These are phyloP conservation scores for Helicoverpa armigera DNA, from an alignment of 1,140 invertebrate genomes.

Conservation along the genomic window DNA sequence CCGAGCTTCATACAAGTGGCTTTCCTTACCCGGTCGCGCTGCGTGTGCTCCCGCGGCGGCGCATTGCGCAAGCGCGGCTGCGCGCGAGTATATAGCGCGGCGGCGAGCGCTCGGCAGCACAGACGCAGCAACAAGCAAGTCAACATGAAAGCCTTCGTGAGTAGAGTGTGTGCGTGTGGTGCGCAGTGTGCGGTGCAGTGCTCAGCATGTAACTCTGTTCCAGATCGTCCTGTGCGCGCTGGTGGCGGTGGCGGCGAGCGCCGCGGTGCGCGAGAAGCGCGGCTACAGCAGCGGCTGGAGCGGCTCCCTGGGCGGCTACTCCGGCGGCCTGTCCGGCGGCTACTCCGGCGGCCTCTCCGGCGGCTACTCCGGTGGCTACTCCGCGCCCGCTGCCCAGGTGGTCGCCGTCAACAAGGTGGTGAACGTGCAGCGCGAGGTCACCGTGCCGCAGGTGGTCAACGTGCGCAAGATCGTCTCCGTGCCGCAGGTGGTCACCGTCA, in stretches of 20 bases:
- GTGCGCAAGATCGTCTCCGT: constrained; percentile 68
- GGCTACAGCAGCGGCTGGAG: constrained; percentile 32
- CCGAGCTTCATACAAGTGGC: no score
- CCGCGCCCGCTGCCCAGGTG: constrained; percentile 50
- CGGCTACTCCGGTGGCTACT: constrained; percentile 42
- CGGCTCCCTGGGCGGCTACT: constrained; percentile 37
- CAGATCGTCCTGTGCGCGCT: constrained; percentile 45
- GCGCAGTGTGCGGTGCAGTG: neutral
- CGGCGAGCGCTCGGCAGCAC: neutral
- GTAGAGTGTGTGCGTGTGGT: neutral
- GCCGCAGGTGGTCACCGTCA: constrained; percentile 70
- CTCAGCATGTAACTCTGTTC: neutral
- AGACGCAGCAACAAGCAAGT: neutral
- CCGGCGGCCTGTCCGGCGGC: constrained; percentile 39
- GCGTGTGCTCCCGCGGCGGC: constrained; percentile 1
- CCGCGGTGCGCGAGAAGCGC: constrained; percentile 42
- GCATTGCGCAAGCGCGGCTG: no score
- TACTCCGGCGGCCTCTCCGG: constrained; percentile 31
- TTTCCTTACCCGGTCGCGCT: no score
- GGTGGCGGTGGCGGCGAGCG: constrained; percentile 29
- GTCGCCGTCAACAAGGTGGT: constrained; percentile 67
- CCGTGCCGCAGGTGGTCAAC: constrained; percentile 66
- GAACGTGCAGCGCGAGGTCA: constrained; percentile 63
- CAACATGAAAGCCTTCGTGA: constrained; percentile 44
- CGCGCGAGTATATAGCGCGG: constrained; percentile 17